These are phyloP conservation scores for Enteromius trimaculatus DNA, from an alignment of 2,797 vertebrate genomes.

Conservation along the genomic window DNA sequence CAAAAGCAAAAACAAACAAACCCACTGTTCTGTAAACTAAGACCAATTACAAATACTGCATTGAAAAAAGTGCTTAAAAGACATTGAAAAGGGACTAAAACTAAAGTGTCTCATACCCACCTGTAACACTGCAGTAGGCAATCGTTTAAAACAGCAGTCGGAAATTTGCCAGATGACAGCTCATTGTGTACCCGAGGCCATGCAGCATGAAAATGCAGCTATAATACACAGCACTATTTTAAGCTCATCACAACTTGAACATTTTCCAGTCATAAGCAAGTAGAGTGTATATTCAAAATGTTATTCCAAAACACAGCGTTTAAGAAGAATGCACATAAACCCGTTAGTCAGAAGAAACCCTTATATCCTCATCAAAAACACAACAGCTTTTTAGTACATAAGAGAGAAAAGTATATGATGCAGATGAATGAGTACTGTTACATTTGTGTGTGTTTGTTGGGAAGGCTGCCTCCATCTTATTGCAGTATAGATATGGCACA, in stretches of 20 bases:
- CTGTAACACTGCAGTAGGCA: conserved; percentile 11
- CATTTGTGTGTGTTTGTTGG: conserved; percentile 11
- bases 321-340: conserved; percentile 40
- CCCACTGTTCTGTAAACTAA: conserved; percentile 27
- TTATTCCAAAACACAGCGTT: conserved; percentile 30
- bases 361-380: conserved; percentile 37
- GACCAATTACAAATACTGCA: conserved; percentile 46
- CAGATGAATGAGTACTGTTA: conserved; percentile 12
- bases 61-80: conserved; percentile 50
- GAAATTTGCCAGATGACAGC: conserved; percentile 27
- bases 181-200: conserved; percentile 25
- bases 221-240: conserved; percentile 44
- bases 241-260: conserved; percentile 42
- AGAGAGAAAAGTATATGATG: conserved; percentile 19
- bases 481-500: conserved; percentile 39
- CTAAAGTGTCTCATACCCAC: conserved; percentile 24
- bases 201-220: conserved; percentile 37
- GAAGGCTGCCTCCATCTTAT: conserved; percentile 15
- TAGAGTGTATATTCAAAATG: conserved; percentile 26
- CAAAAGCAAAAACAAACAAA: conserved; percentile 41
- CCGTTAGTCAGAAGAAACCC: conserved; percentile 9
- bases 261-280: conserved; percentile 44
- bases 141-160: conserved; percentile 14
- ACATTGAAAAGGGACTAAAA: conserved; percentile 71
- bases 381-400: conserved; percentile 1